Conservation (phyloP, 2,888 invertebrate genomes). For the Fabriciana adippe region DNA sequence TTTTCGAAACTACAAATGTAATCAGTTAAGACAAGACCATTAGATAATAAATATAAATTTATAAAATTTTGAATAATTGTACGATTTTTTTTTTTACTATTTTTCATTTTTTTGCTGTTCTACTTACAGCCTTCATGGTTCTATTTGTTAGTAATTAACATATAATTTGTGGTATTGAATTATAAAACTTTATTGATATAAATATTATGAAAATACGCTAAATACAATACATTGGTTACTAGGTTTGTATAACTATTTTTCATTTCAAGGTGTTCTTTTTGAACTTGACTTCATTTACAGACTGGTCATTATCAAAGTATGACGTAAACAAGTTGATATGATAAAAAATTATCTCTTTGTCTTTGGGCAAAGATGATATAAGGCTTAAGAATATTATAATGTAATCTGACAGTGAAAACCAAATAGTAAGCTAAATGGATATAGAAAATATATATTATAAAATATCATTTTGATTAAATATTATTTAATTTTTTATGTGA, state of each 20-base stretch:
- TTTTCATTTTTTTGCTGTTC: not conserved
- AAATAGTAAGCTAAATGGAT: not conserved
- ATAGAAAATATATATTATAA: not conserved
- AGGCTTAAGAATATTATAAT: conserved; percentile 27
- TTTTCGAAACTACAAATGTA: conserved; percentile 31
- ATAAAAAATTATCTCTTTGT: conserved; percentile 59
- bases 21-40: conserved; percentile 31
- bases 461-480: conserved; percentile 1
- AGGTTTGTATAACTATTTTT: conserved; percentile 23
- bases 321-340: conserved; percentile 54
- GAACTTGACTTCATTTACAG: conserved; percentile 59
- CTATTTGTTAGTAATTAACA: no score
- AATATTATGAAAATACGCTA: not conserved
- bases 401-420: conserved; percentile 11
- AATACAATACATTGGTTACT: conserved; percentile 9
- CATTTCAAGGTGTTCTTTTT: conserved; percentile 43
- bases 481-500: not conserved
- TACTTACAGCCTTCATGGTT: no score
- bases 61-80: conserved; percentile 2
- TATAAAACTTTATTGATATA: no score
- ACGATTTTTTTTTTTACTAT: not conserved
- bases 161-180: no score
- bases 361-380: conserved; percentile 49
- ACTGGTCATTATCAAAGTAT: conserved; percentile 55
- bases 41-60: conserved; percentile 25